Percentiles rank a stretch among this genome's conserved stretches.
Conservation (phyloP, 2,888 invertebrate species). For the Cistogaster globosa region DNA sequence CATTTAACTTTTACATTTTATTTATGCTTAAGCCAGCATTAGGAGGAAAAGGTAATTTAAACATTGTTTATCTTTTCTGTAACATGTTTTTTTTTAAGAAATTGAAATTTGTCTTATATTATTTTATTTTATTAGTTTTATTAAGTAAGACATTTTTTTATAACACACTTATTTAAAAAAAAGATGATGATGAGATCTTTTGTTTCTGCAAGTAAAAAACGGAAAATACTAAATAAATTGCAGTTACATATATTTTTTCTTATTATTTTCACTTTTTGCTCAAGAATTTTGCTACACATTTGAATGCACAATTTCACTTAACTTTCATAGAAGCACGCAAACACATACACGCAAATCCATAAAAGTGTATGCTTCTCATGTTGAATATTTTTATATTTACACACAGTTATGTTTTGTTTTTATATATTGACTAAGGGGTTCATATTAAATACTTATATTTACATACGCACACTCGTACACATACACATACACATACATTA, state of each 20-base stretch:
- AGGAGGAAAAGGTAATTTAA: neutral
- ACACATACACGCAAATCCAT: neutral
- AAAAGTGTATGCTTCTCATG: slow-evolving; percentile 9
- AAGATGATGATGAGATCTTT: slow-evolving; percentile 15
- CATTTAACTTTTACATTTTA: neutral
- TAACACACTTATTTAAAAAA: slow-evolving; percentile 34
- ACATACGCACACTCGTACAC: slow-evolving; percentile 7
- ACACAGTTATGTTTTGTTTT: slow-evolving; percentile 26
- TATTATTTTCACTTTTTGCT: slow-evolving; percentile 56
- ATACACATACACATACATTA: slow-evolving; percentile 15
- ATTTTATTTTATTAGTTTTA: slow-evolving; percentile 13
- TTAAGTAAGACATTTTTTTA: slow-evolving; percentile 11
- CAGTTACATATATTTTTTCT: slow-evolving; percentile 11
- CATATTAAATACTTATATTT: slow-evolving; percentile 18
- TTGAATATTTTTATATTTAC: slow-evolving; percentile 41
- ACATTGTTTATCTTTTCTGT: too few species aligned
- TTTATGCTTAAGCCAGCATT: neutral
- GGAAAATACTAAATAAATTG: slow-evolving; percentile 47
- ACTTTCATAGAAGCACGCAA: slow-evolving; percentile 19
- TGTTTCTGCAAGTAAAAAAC: slow-evolving; percentile 31
- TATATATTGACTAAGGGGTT: slow-evolving; percentile 37
- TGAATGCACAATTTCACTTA: slow-evolving; percentile 19
- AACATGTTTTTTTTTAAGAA: neutral
- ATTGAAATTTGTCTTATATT: neutral
- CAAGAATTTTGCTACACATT: slow-evolving; percentile 27